These are phyloP conservation scores for Jordanella pulchra DNA, from an alignment of 2,797 vertebrate species.

Conservation along the genomic window DNA sequence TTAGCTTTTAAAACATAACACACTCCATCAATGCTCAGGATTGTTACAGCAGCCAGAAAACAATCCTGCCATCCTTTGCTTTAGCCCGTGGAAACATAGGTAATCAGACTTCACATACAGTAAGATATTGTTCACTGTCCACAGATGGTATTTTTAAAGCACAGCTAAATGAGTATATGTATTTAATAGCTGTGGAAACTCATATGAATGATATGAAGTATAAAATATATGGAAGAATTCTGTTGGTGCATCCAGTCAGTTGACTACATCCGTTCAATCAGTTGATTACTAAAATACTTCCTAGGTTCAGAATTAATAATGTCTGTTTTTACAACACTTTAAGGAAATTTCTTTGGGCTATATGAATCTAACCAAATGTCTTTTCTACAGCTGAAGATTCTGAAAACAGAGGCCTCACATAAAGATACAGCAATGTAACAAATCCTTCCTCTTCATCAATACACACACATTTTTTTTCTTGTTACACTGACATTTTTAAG, in stretches of 20 bases:
- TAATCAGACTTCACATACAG: slow-evolving; percentile 20
- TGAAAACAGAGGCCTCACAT: not conserved
- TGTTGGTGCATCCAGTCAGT: not conserved
- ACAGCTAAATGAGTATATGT: not conserved
- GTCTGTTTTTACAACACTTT: not conserved
- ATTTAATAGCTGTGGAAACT: not conserved
- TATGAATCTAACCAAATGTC: not conserved
- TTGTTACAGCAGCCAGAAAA: slow-evolving; percentile 83
- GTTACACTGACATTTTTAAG: slow-evolving; percentile 52
- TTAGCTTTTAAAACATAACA: slow-evolving; percentile 99
- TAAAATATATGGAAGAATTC: not conserved
- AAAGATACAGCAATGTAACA: slow-evolving; percentile 2
- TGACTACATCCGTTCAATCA: no score
- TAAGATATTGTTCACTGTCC: not conserved
- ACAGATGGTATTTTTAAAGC: not conserved
- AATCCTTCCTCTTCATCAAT: slow-evolving; percentile 30
- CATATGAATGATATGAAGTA: no score
- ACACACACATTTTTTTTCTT: slow-evolving; percentile 28
- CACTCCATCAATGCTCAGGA: slow-evolving; percentile 94
- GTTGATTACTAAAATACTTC: not conserved
- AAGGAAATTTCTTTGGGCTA: not conserved
- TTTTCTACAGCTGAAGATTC: not conserved
- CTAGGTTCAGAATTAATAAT: not conserved
- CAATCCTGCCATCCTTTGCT: slow-evolving; percentile 71
- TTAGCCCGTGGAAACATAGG: slow-evolving; percentile 36